These are phyloP conservation scores for Choloepus didactylus DNA, from an alignment of 2,797 vertebrate species.

Conservation along the genomic window DNA sequence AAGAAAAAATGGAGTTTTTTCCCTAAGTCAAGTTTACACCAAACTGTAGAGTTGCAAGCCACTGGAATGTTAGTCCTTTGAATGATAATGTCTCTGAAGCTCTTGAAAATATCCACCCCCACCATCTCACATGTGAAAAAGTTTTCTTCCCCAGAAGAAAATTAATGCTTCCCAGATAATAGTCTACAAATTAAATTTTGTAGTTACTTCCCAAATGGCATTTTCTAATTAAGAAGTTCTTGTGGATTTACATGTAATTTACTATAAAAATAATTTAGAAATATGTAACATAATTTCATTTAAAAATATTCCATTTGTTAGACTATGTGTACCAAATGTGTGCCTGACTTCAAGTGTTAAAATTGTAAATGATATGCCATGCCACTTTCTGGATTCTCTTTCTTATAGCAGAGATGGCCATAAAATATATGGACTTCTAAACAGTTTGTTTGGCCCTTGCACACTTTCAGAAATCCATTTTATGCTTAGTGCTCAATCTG, in stretches of 20 bases:
- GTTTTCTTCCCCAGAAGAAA: slow-evolving; percentile 19
- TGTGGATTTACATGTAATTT: neutral
- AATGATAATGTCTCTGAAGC: neutral
- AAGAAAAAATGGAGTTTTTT: neutral
- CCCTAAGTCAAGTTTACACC: neutral
- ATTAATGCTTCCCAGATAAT: neutral
- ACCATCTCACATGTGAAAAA: neutral
- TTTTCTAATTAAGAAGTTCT: slow-evolving; percentile 23
- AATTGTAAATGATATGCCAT: neutral
- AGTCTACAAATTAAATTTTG: slow-evolving; percentile 56
- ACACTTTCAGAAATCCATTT: slow-evolving; percentile 36
- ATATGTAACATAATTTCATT: neutral
- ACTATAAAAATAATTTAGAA: slow-evolving; percentile 60
- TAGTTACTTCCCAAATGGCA: neutral
- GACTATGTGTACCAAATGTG: neutral
- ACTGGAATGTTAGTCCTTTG: neutral
- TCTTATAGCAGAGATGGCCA: neutral
- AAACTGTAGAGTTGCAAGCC: neutral
- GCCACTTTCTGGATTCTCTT: neutral
- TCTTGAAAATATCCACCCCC: neutral
- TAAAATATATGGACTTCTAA: neutral
- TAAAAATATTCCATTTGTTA: neutral
- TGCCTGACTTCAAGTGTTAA: neutral
- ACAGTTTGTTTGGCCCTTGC: rapidly evolving
- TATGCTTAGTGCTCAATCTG: neutral